Base-by-base conservation (phyloP, 2,888 invertebrate genomes). In the Temnothorax unifasciatus region DNA sequence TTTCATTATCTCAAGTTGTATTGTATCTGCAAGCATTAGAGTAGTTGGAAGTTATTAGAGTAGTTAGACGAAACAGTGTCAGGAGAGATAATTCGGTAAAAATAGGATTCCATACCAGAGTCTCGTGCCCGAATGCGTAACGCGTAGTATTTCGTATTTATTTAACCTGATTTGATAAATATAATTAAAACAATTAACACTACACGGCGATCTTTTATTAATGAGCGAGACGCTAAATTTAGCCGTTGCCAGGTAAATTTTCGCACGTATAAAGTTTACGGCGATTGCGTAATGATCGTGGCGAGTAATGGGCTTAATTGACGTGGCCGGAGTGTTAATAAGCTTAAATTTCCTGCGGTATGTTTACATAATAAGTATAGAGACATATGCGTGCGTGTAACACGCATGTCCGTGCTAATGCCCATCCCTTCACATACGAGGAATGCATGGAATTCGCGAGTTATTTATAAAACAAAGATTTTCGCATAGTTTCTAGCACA, bases 401-500 rank as follows among this genome's bases (percentile, higher is more conserved):
- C 18, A 77, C 54, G 71, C 57, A 47, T 47, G 54, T 79, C 18
- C n/a, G 29, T n/a, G 9, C 9, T 38, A 9, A 29, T 47, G 68
- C 29, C 41, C 69, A 64, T 50, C 13, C 50, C 18, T 50, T 18
- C 4, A 50, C 52, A 59, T 8, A 41, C 52, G 18, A 38, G 21
- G 15, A n/a, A 47, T 13, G 18, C 29, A 34, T 29, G 21, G 21
- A 52, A 79, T 73, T 69, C 13, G 18, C 47, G 18, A 18, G 59
- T 73, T 81, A 81, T 59, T 81, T 79, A 79, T 81, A 81, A 81
- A 47, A 38, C 34, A 34, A 47, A 73, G 18, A 71, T 54, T 57
- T 79, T 61, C n/a, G 38, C 34, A 1, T 1, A 34, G 47, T 34
- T 73, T 61, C 25, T 21, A 0, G 15, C n/a, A 21, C 8, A 21